These are phyloP conservation scores for Calypte anna DNA, from an alignment of 2,113 vertebrate species.

Conservation along the genomic window DNA sequence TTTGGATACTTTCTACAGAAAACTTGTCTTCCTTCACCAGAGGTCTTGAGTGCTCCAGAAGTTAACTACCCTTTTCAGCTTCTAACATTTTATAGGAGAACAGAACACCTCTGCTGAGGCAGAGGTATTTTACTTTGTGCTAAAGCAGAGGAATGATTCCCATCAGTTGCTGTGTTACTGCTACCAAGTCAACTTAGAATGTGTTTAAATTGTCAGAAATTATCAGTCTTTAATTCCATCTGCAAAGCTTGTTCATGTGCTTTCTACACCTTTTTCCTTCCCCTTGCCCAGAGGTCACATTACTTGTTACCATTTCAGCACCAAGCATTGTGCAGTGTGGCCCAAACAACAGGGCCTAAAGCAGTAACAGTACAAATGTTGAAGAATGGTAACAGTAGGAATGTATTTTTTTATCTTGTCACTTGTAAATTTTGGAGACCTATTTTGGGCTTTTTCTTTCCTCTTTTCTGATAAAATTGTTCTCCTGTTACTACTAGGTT, in stretches of 20 bases:
- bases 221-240: not conserved
- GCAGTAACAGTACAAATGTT: not conserved
- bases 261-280: not conserved
- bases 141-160: not conserved
- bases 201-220: not conserved
- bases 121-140: not conserved
- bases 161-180: not conserved
- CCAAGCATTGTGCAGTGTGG: not conserved
- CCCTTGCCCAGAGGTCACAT: not conserved
- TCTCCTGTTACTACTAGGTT: not conserved
- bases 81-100: not conserved
- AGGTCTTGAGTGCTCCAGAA: not conserved
- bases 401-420: not conserved
- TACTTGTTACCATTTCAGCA: not conserved
- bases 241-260: not conserved
- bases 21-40: not conserved
- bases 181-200: not conserved
- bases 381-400: fast-evolving
- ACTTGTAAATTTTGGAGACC: not conserved
- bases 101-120: not conserved
- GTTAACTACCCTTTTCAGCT: not conserved
- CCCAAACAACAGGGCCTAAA: not conserved
- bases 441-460: not conserved
- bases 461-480: not conserved
- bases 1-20: not conserved